A percentile compares a stretch with the other conserved stretches of the same genome.
phyloP scores from a whole-genome alignment of 2,888 invertebrate species.

The Melinopterus prodromus region DNA sequence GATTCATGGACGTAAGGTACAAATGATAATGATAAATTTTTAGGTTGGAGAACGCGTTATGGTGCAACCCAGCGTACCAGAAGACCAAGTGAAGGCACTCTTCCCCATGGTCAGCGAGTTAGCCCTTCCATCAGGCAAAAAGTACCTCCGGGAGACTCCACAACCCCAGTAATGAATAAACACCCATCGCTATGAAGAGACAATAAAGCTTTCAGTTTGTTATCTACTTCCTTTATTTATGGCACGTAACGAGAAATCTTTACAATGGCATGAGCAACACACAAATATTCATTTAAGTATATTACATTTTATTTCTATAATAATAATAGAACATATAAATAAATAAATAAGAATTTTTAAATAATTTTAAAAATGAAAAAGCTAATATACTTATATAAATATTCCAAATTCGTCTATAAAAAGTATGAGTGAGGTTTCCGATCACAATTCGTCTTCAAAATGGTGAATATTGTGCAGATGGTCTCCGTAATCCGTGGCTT shows the following conservation, averaged over 20 bases:
- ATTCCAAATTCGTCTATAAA: not conserved
- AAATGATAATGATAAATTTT: constrained; percentile 48
- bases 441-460: constrained; percentile 82
- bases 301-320: constrained; percentile 6
- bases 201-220: not conserved
- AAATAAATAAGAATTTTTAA: constrained; percentile 32
- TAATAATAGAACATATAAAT: not conserved
- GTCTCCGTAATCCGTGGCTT: constrained; percentile 89
- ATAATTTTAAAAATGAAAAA: not conserved
- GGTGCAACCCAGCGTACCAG: constrained; percentile 83
- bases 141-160: constrained; percentile 79
- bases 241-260: constrained; percentile 28
- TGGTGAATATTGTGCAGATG: constrained; percentile 82
- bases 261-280: constrained; percentile 4
- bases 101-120: constrained; percentile 79
- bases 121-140: constrained; percentile 84
- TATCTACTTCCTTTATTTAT: constrained; percentile 28
- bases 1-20: too few species aligned
- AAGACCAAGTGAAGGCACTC: constrained; percentile 71
- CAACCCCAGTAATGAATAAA: constrained; percentile 59
- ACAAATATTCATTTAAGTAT: constrained; percentile 4
- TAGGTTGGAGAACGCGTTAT: constrained; percentile 87
- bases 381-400: constrained; percentile 20
- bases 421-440: not conserved
- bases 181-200: not conserved